Conservation (phyloP, 2,888 invertebrate species). For the Oscheius sp. region DNA sequence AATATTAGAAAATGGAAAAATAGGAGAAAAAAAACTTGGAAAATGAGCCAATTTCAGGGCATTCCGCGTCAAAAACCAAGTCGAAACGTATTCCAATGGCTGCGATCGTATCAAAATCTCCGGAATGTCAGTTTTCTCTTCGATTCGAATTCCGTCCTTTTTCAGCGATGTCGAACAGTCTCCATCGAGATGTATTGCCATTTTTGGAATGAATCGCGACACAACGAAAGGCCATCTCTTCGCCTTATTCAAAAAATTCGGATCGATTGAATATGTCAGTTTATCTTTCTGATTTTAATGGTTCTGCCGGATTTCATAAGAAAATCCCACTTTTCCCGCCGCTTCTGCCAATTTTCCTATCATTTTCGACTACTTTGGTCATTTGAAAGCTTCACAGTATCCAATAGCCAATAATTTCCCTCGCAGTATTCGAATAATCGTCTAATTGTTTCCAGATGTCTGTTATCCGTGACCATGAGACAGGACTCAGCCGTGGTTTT, state of each 20-base stretch:
- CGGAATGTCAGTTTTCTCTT: background rate
- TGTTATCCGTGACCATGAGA: background rate
- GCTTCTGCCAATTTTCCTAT: too few species aligned
- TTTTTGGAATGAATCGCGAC: constrained; percentile 13
- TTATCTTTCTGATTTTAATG: background rate
- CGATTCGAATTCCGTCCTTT: background rate
- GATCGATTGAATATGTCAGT: constrained; percentile 6
- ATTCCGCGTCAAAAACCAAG: background rate
- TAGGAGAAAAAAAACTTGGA: too few species aligned
- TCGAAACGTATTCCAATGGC: background rate
- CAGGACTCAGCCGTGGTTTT: constrained; percentile 14
- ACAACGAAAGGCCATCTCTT: constrained; percentile 5
- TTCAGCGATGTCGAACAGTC: background rate
- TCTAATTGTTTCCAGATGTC: background rate
- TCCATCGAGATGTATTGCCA: constrained; percentile 11
- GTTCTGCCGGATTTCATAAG: background rate
- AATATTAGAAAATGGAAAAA: too few species aligned
- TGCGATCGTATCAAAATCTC: background rate
- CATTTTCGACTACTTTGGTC: too few species aligned
- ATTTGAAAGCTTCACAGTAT: too few species aligned
- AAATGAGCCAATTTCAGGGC: too few species aligned
- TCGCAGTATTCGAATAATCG: too few species aligned
- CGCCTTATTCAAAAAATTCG: constrained; percentile 18
- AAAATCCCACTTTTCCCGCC: too few species aligned
- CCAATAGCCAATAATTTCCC: too few species aligned